These are phyloP conservation scores for Papilio polyxenes DNA, from an alignment of 1,140 invertebrate genomes.

Conservation along the genomic window DNA sequence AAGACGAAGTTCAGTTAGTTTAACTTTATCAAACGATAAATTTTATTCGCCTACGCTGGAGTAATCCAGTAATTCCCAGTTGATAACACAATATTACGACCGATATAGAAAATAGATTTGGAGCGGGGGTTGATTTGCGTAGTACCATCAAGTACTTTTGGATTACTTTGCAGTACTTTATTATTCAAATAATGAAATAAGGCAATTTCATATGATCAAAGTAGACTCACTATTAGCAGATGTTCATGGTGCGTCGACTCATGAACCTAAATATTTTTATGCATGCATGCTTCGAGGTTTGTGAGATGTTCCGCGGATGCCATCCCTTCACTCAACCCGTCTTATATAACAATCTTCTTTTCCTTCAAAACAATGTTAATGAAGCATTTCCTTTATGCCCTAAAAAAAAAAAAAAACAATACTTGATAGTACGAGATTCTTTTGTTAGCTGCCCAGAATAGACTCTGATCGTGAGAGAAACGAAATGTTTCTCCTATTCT, in stretches of 20 bases:
- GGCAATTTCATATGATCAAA: too few species aligned
- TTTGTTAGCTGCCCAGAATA: neutral
- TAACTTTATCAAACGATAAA: constrained; percentile 65
- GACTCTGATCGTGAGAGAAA: constrained; percentile 3
- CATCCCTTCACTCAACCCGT: too few species aligned
- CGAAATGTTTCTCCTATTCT: constrained; percentile 25
- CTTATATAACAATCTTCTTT: too few species aligned
- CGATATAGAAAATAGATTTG: constrained; percentile 10
- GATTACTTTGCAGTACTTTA: neutral
- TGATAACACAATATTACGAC: constrained; percentile 49
- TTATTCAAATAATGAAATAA: too few species aligned
- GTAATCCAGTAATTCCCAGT: constrained; percentile 59
- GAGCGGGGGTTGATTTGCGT: neutral
- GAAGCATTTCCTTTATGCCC: too few species aligned
- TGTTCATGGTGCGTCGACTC: too few species aligned
- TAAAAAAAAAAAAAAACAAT: neutral
- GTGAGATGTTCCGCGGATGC: too few species aligned
- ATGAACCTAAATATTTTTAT: too few species aligned
- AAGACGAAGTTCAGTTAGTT: constrained; percentile 50
- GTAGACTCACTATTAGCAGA: too few species aligned
- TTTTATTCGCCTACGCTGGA: constrained; percentile 68
- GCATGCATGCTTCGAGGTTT: too few species aligned
- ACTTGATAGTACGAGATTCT: neutral
- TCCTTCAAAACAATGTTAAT: too few species aligned
- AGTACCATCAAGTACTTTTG: neutral